Evolutionary conservation across 1,140 invertebrate genomes (phyloP).

Genomic region (Zaprionus nigranus): DNA sequence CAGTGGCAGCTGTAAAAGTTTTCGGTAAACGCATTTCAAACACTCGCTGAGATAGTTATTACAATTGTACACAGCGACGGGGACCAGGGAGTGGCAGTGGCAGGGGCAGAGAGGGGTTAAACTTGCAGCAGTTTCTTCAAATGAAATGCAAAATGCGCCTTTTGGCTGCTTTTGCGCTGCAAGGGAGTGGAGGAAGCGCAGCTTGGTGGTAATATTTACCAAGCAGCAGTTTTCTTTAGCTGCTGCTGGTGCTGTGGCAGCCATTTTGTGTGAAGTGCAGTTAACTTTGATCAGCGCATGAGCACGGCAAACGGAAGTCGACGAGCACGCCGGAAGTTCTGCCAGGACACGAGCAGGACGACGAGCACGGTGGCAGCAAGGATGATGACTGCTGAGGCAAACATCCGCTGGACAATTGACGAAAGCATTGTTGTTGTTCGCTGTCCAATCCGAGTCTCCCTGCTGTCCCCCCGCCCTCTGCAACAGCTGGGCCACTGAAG

Average conservation of each 20-base stretch:
- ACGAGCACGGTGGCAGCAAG: slow-evolving; percentile 28
- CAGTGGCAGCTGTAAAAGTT: slow-evolving; percentile 74
- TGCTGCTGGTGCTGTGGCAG: slow-evolving; percentile 56
- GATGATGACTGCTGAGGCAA: slow-evolving; percentile 62
- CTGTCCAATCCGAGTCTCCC: slow-evolving; percentile 21
- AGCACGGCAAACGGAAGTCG: slow-evolving; percentile 52
- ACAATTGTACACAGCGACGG: slow-evolving; percentile 67
- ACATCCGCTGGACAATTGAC: slow-evolving; percentile 81
- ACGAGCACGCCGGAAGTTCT: slow-evolving; percentile 60
- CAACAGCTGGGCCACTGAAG: slow-evolving; percentile 5
- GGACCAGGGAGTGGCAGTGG: background rate
- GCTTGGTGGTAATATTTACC: slow-evolving; percentile 65
- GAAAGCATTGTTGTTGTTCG: slow-evolving; percentile 69
- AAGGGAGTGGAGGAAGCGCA: background rate
- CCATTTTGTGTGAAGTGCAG: slow-evolving; percentile 75
- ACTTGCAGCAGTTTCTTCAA: slow-evolving; percentile 70
- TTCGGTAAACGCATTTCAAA: slow-evolving; percentile 82
- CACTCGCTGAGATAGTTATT: slow-evolving; percentile 81
- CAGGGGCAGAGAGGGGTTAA: slow-evolving; percentile 19
- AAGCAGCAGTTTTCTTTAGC: slow-evolving; percentile 61
- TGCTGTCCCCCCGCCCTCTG: background rate
- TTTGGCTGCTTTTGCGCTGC: background rate
- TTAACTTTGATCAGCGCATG: slow-evolving; percentile 72
- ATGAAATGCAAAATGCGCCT: slow-evolving; percentile 74
- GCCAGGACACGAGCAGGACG: slow-evolving; percentile 35